Evolutionary conservation across 2,113 vertebrate species (phyloP).

Genomic region (Rhea americana): DNA sequence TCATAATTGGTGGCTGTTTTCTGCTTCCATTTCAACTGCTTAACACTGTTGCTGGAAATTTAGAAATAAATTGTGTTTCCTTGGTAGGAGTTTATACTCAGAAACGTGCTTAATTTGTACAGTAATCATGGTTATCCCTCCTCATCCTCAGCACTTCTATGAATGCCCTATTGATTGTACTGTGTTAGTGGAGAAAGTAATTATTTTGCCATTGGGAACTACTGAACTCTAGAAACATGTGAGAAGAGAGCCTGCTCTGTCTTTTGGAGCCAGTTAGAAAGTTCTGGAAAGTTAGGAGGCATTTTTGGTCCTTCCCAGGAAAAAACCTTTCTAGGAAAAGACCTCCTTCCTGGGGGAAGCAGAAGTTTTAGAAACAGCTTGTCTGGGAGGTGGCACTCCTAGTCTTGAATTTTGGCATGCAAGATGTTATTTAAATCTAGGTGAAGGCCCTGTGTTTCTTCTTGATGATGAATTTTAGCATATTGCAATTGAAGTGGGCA

Average conservation of each 20-base stretch:
- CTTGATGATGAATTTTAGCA: fast-evolving
- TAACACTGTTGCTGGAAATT: neutral
- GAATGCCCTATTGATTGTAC: neutral
- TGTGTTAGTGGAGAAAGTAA: neutral
- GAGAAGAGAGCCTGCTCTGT: neutral
- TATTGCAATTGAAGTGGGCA: neutral
- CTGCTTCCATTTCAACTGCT: neutral
- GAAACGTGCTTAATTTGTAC: neutral
- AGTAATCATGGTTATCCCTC: fast-evolving
- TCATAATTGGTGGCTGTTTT: neutral
- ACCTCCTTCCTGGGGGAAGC: neutral
- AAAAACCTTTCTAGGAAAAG: neutral
- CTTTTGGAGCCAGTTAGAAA: neutral
- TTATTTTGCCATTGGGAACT: neutral
- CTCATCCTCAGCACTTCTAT: neutral
- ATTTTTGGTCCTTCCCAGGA: neutral
- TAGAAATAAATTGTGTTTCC: neutral
- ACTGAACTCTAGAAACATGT: neutral
- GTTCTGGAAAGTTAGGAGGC: neutral
- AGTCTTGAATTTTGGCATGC: neutral
- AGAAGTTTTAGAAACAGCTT: neutral
- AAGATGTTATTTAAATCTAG: neutral
- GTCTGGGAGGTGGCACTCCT: neutral
- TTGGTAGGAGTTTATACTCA: neutral
- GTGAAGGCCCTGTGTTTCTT: neutral